Conservation (phyloP, 1,140 invertebrate species). For the Drosophila eugracilis region DNA sequence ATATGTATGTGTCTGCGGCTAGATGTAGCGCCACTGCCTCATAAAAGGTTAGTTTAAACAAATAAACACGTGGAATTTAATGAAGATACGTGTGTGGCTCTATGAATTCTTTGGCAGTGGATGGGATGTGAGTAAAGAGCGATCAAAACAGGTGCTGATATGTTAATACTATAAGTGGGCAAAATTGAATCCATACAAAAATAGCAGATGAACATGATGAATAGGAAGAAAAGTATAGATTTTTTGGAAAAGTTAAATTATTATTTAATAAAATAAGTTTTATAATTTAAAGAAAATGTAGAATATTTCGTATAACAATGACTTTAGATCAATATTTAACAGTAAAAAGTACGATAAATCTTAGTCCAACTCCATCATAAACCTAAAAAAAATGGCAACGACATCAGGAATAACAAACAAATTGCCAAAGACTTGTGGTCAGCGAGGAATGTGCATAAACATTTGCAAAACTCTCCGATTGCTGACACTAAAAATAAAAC, state of each 20-base stretch:
- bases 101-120: constrained; percentile 39
- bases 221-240: too few relatives aligned
- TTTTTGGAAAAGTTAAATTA: too few relatives aligned
- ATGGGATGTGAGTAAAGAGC: not conserved
- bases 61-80: constrained; percentile 80
- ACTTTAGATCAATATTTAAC: too few relatives aligned
- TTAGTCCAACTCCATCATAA: not conserved
- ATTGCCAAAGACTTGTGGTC: constrained; percentile 72
- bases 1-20: constrained; percentile 43
- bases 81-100: constrained; percentile 76
- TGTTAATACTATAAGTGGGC: constrained; percentile 33
- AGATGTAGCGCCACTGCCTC: constrained; percentile 69
- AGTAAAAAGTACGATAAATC: not conserved
- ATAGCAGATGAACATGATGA: too few relatives aligned
- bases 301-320: too few relatives aligned
- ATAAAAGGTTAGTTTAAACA: constrained; percentile 80
- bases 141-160: constrained; percentile 8
- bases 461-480: constrained; percentile 76
- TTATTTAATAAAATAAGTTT: too few relatives aligned
- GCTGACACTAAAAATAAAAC: constrained; percentile 66
- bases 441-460: constrained; percentile 73
- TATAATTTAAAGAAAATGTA: too few relatives aligned
- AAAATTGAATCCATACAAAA: not conserved
- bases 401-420: constrained; percentile 39
- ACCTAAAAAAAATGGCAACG: constrained; percentile 4